Conservation (phyloP, 2,113 vertebrate species). For the Craseonycteris thonglongyai region DNA sequence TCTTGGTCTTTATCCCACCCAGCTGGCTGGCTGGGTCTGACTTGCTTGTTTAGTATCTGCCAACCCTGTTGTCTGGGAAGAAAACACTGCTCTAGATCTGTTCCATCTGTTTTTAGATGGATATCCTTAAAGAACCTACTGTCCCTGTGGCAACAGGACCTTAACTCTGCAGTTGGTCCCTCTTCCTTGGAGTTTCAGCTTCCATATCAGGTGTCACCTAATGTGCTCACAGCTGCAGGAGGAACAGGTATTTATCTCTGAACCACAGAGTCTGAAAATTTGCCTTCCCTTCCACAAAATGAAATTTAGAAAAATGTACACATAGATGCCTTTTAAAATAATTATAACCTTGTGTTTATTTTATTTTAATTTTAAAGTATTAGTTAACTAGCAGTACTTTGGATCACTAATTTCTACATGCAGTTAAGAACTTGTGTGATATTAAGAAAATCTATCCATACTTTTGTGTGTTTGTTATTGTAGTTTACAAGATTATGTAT, state of each 20-base stretch:
- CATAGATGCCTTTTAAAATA: neutral
- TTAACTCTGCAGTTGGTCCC: neutral
- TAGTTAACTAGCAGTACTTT: neutral
- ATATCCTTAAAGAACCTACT: constrained; percentile 21
- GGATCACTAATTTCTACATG: neutral
- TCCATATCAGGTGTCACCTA: neutral
- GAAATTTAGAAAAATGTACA: neutral
- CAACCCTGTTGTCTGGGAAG: neutral
- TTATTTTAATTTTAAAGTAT: neutral
- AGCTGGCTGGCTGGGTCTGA: constrained; percentile 27
- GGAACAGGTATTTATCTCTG: neutral
- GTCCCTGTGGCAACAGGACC: neutral
- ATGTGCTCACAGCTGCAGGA: neutral
- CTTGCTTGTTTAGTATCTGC: constrained; percentile 4
- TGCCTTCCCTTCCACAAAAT: neutral
- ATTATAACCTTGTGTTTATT: neutral
- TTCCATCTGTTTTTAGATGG: constrained; percentile 31
- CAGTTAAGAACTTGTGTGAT: neutral
- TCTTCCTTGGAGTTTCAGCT: neutral
- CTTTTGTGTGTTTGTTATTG: neutral
- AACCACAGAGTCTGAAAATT: neutral
- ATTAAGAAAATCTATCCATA: neutral
- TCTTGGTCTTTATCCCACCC: constrained; percentile 10
- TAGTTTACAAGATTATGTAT: neutral
- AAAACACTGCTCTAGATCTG: constrained; percentile 9